phyloP scores from a whole-genome alignment of 2,888 invertebrate species.

The Empis livida region DNA sequence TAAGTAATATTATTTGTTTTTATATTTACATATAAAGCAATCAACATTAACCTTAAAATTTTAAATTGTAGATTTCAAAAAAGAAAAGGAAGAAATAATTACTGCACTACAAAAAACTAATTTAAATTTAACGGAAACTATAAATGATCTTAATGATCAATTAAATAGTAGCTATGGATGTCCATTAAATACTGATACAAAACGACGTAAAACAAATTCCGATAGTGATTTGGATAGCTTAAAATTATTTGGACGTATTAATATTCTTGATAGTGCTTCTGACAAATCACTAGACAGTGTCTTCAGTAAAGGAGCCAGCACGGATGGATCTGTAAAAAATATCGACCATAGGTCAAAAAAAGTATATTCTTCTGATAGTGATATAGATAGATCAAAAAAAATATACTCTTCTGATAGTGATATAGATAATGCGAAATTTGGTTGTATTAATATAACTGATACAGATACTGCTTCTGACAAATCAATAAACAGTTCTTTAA shows the following conservation, averaged over 20 bases:
- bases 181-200: conserved; percentile 1
- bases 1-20: too few species aligned
- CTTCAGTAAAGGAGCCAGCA: neutral
- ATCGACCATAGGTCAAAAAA: neutral
- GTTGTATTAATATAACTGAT: neutral
- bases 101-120: conserved; percentile 11
- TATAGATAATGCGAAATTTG: conserved; percentile 6
- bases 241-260: neutral
- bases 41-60: too few species aligned
- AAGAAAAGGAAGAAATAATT: conserved; percentile 11
- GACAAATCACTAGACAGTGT: too few species aligned
- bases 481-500: conserved; percentile 16
- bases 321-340: too few species aligned
- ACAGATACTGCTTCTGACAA: conserved; percentile 11
- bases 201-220: conserved; percentile 8
- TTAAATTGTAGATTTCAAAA: conserved; percentile 12
- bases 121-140: conserved; percentile 8
- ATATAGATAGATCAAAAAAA: conserved; percentile 2
- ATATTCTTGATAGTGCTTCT: neutral
- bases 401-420: neutral
- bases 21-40: too few species aligned
- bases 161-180: neutral
- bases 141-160: too few species aligned
- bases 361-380: neutral
- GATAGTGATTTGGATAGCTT: neutral